These are phyloP conservation scores for Diachasma alloeum DNA, from an alignment of 1,140 invertebrate species.

Conservation along the genomic window DNA sequence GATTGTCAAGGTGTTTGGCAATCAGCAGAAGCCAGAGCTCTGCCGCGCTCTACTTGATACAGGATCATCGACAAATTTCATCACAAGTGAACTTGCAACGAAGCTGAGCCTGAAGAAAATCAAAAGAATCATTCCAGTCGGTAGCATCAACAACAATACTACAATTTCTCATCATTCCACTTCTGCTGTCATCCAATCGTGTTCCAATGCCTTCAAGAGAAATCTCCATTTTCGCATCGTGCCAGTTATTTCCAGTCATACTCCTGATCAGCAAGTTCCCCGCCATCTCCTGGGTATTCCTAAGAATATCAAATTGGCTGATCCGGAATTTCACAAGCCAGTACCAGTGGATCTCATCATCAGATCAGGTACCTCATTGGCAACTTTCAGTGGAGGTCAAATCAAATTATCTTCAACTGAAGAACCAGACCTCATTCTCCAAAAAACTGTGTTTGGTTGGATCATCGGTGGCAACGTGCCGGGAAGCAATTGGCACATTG, in stretches of 20 bases:
- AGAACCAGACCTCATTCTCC: conserved; percentile 1
- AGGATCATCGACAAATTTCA: too few species aligned
- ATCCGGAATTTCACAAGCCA: conserved; percentile 20
- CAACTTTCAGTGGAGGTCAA: too few species aligned
- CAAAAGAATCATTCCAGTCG: too few species aligned
- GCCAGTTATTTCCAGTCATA: background rate
- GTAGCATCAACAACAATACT: background rate
- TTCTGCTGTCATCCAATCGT: too few species aligned
- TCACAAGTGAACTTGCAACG: too few species aligned
- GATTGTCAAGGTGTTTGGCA: too few species aligned
- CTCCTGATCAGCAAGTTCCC: background rate
- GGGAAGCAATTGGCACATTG: background rate
- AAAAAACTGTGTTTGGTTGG: conserved; percentile 20
- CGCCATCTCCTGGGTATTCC: background rate
- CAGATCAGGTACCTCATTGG: too few species aligned
- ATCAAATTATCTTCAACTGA: conserved; percentile 7
- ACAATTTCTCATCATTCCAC: background rate
- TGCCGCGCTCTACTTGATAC: too few species aligned
- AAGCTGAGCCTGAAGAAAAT: too few species aligned
- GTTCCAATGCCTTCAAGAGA: too few species aligned
- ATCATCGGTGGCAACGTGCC: background rate
- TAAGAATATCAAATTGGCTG: conserved; percentile 3
- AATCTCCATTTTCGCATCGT: background rate
- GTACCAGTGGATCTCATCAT: too few species aligned
- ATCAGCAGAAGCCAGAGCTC: too few species aligned